Evolutionary conservation across 2,113 vertebrate species (phyloP).

Genomic region (Otolemur garnettii): DNA sequence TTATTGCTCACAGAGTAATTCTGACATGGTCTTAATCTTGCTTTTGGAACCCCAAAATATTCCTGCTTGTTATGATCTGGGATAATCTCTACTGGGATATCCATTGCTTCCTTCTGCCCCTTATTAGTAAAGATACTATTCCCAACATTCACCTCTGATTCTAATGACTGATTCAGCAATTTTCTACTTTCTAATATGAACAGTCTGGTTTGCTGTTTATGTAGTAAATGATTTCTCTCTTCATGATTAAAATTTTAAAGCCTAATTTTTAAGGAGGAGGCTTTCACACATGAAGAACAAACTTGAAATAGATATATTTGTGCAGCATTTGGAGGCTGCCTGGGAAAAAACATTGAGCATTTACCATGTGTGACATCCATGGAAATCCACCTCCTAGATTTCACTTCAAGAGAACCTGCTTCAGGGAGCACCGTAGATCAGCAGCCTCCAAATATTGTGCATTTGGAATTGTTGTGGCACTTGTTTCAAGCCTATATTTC

Average conservation of each 20-base stretch:
- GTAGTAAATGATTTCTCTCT: conserved; percentile 1
- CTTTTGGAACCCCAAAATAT: not conserved
- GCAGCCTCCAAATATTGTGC: not conserved
- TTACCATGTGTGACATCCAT: not conserved
- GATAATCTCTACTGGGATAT: not conserved
- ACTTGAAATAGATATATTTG: conserved; percentile 20
- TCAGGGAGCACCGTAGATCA: not conserved
- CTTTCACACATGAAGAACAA: conserved; percentile 12
- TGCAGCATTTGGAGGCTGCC: conserved; percentile 14
- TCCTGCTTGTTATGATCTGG: not conserved
- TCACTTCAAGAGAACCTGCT: not conserved
- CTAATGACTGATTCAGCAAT: not conserved
- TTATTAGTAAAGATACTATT: not conserved
- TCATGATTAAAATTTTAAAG: not conserved
- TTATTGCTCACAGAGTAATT: not conserved
- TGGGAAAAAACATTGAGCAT: not conserved
- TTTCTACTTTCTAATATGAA: conserved; percentile 26
- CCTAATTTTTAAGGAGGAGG: not conserved
- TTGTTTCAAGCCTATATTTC: not conserved
- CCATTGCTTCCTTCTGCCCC: not conserved
- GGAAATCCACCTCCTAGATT: not conserved
- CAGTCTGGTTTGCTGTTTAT: not conserved
- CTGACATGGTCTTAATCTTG: not conserved
- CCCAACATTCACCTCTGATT: not conserved
- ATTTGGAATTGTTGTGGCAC: not conserved